phyloP scores from a whole-genome alignment of 1,140 invertebrate species.

The Drosophila prosaltans region DNA sequence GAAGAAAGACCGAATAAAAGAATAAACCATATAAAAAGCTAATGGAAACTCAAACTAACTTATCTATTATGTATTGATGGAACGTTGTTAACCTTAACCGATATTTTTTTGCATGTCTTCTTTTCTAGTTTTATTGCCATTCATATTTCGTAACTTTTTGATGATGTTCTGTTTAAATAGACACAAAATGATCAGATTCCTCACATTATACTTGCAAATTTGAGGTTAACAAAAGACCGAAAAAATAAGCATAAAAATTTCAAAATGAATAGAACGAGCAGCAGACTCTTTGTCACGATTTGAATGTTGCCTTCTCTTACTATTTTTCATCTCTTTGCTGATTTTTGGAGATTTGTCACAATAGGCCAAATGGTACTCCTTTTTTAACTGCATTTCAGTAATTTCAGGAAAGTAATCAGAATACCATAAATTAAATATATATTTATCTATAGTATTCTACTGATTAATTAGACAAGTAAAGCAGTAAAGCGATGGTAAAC shows the following conservation, averaged over 20 bases:
- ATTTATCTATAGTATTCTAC: no score
- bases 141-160: neutral
- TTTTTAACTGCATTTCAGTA: neutral
- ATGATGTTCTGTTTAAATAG: neutral
- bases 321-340: constrained; percentile 23
- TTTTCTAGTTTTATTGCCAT: neutral
- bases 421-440: constrained; percentile 1
- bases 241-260: neutral
- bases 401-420: neutral
- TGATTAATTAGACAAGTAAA: constrained; percentile 8
- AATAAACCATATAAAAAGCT: constrained; percentile 8
- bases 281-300: constrained; percentile 58
- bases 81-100: neutral
- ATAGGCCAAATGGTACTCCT: constrained; percentile 20
- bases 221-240: neutral
- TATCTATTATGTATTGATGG: neutral
- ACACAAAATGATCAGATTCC: neutral
- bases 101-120: neutral
- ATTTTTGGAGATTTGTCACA: constrained; percentile 57
- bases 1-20: constrained; percentile 16
- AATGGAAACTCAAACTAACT: neutral
- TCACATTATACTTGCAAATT: constrained; percentile 53
- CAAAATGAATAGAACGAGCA: constrained; percentile 34
- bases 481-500: neutral
- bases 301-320: neutral